Evolutionary conservation across 1,140 invertebrate genomes (phyloP).

Genomic region (Oedothorax gibbosus): DNA sequence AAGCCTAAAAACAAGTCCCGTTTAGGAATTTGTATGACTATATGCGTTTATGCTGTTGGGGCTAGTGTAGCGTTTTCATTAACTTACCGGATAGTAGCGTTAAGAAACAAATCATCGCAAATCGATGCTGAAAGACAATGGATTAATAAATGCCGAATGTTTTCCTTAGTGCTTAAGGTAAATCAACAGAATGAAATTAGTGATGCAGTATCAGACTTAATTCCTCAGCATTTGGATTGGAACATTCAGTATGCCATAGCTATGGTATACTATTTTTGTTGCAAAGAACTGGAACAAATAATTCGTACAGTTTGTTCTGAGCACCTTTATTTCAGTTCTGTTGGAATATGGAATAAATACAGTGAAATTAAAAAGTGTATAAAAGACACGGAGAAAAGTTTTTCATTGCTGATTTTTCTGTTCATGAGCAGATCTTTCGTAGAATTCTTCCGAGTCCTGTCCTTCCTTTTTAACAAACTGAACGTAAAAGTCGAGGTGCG

Average conservation of each 20-base stretch:
- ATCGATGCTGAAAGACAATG: background rate
- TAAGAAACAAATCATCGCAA: background rate
- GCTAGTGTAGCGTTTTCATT: background rate
- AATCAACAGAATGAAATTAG: background rate
- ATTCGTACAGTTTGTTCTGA: background rate
- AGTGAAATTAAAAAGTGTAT: background rate
- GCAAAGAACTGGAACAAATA: background rate
- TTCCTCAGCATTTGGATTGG: slow-evolving; percentile 5
- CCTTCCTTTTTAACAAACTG: background rate
- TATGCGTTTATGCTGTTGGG: background rate
- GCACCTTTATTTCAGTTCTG: background rate
- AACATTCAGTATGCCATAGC: slow-evolving; percentile 11
- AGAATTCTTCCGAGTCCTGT: background rate
- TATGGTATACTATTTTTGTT: slow-evolving; percentile 6
- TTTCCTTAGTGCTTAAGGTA: background rate
- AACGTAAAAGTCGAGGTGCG: background rate
- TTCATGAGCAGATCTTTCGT: background rate
- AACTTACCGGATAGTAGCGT: background rate
- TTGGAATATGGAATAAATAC: background rate
- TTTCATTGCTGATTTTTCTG: slow-evolving; percentile 6
- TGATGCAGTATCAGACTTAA: background rate
- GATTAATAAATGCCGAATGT: background rate
- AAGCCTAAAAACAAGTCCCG: background rate
- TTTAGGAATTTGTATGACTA: background rate
- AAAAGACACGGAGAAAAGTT: background rate